These are phyloP conservation scores for Synanthedon vespiformis DNA, from an alignment of 2,888 invertebrate species.

Conservation along the genomic window DNA sequence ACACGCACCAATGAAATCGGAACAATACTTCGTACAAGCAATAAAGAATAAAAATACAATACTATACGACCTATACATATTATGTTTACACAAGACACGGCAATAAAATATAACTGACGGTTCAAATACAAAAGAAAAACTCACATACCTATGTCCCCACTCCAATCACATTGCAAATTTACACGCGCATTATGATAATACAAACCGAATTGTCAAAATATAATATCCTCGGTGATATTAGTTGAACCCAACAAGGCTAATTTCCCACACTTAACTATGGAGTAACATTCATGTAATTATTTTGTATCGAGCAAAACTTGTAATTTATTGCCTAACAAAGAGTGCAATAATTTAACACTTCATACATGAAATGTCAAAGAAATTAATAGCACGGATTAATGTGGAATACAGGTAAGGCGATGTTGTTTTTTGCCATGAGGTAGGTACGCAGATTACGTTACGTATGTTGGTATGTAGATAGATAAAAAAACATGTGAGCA, in stretches of 20 bases:
- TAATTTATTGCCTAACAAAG: slow-evolving; percentile 14
- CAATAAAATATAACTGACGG: slow-evolving; percentile 44
- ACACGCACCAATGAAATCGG: slow-evolving; percentile 14
- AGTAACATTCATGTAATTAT: slow-evolving; percentile 23
- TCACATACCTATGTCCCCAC: slow-evolving; percentile 42
- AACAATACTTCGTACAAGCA: slow-evolving; percentile 51
- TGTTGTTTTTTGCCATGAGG: neutral
- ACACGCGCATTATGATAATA: slow-evolving; percentile 47
- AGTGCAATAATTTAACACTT: slow-evolving; percentile 37
- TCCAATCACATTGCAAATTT: slow-evolving; percentile 41
- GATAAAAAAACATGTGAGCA: neutral
- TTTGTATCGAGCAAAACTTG: slow-evolving; percentile 25
- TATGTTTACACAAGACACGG: slow-evolving; percentile 66
- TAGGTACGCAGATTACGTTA: neutral
- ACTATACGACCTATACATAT: slow-evolving; percentile 58
- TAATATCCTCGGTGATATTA: slow-evolving; percentile 24
- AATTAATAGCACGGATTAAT: slow-evolving; percentile 44
- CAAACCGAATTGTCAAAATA: slow-evolving; percentile 61
- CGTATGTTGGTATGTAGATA: neutral
- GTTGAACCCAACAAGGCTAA: slow-evolving; percentile 23
- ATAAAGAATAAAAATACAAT: slow-evolving; percentile 58
- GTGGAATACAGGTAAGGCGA: neutral
- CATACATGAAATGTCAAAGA: slow-evolving; percentile 45
- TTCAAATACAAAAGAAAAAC: slow-evolving; percentile 60
- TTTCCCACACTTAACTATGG: slow-evolving; percentile 54